A percentile compares a stretch with the other conserved stretches of the same genome.
Evolutionary conservation across 2,797 vertebrate genomes (phyloP).

Genomic region (Argentina silus): DNA sequence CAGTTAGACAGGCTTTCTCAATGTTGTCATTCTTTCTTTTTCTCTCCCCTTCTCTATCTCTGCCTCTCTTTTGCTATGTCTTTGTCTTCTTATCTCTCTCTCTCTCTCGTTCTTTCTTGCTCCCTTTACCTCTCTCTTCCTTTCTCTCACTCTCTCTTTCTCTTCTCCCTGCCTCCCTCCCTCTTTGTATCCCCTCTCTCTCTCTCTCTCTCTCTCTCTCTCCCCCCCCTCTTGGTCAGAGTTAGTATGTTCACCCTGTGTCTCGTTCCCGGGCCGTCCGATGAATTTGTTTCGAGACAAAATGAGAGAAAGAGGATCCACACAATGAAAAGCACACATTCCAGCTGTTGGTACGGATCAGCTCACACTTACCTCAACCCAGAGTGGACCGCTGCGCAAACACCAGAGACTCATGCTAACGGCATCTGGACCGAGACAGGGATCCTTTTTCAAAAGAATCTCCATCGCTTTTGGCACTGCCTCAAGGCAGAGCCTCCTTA

Average conservation of each 20-base stretch:
- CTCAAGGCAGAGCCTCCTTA: slow-evolving; percentile 51
- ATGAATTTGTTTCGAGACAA: slow-evolving; percentile 33
- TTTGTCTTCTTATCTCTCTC: too few species aligned
- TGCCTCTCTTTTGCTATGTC: too few species aligned
- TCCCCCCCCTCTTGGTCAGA: slow-evolving; percentile 6
- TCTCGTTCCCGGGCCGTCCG: slow-evolving; percentile 15
- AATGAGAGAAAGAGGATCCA: slow-evolving; percentile 58
- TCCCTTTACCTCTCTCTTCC: background rate
- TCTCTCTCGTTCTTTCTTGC: background rate
- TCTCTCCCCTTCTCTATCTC: background rate
- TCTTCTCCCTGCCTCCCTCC: background rate
- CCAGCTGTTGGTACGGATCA: slow-evolving; percentile 80
- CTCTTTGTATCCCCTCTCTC: background rate
- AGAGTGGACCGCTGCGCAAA: slow-evolving; percentile 65
- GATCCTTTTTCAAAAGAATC: slow-evolving; percentile 48
- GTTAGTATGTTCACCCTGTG: slow-evolving; percentile 12
- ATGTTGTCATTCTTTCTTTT: background rate
- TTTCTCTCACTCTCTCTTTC: background rate
- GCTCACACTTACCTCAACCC: slow-evolving; percentile 79
- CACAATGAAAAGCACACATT: slow-evolving; percentile 66
- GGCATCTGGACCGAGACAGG: slow-evolving; percentile 61
- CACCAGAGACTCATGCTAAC: slow-evolving; percentile 58
- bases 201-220: slow-evolving; percentile 12
- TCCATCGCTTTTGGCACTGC: slow-evolving; percentile 46
- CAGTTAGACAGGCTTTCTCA: slow-evolving; percentile 22